Conservation (phyloP, 23 tunicate genomes). For the Ascidia mentula region DNA sequence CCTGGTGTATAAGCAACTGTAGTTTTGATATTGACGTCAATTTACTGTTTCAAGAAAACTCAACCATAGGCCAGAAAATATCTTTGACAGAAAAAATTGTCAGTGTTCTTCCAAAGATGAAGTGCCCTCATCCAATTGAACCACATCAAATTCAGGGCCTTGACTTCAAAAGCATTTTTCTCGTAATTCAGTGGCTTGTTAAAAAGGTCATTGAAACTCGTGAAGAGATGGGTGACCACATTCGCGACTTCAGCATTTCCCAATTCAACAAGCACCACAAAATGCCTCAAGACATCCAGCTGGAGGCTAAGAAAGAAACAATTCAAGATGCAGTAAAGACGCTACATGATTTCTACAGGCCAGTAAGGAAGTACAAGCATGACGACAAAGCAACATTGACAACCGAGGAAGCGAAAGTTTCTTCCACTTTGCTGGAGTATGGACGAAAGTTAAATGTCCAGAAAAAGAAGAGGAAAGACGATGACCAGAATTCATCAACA, state of each 20-base stretch:
- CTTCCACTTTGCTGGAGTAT: constrained; percentile 87
- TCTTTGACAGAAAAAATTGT: constrained; percentile 94
- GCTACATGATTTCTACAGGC: constrained; percentile 37
- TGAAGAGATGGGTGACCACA: constrained; percentile 85
- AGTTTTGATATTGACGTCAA: constrained; percentile 86
- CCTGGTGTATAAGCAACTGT: constrained; percentile 91
- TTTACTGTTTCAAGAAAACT: constrained; percentile 92
- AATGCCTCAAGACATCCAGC: constrained; percentile 46
- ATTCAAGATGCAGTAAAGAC: constrained; percentile 34
- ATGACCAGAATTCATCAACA: constrained; percentile 3
- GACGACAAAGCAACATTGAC: constrained; percentile 30
- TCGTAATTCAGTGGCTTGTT: constrained; percentile 93
- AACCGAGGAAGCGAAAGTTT: constrained; percentile 84
- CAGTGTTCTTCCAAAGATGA: constrained; percentile 73
- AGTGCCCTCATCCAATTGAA: constrained; percentile 81
- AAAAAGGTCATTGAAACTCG: constrained; percentile 93
- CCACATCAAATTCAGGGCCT: constrained; percentile 98
- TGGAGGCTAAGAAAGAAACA: constrained; percentile 17
- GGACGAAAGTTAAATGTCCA: constrained; percentile 50
- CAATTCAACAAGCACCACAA: constrained; percentile 82
- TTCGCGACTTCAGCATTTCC: constrained; percentile 85
- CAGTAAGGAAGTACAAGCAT: constrained; percentile 76
- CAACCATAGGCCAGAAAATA: constrained; percentile 92
- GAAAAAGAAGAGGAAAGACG: constrained; percentile 11
- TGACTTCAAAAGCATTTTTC: constrained; percentile 93